Evolutionary conservation across 92 coral and sea anemone genomes (phyloP).

Genomic region (Diadumene lineata): DNA sequence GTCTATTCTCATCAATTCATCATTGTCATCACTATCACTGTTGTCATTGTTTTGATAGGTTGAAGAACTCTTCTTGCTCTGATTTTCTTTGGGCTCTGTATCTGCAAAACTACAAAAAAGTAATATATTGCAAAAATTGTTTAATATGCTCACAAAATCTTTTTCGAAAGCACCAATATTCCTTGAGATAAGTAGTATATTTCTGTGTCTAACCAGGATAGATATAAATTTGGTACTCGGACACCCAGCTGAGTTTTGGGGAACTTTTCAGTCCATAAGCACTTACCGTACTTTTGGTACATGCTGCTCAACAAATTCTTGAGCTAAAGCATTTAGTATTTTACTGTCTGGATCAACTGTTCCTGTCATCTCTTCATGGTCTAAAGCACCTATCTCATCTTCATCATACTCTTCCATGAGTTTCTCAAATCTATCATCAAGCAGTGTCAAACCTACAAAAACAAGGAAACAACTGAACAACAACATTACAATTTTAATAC

Average conservation of each 20-base stretch:
- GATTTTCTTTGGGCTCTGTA: slow-evolving; percentile 8
- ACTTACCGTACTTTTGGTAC: slow-evolving; percentile 62
- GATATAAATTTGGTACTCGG: background rate
- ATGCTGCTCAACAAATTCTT: slow-evolving; percentile 62
- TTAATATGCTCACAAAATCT: no score
- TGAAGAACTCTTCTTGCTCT: background rate
- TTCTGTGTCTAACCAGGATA: background rate
- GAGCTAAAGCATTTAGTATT: slow-evolving; percentile 67
- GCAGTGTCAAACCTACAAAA: slow-evolving; percentile 70
- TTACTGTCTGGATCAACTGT: slow-evolving; percentile 58
- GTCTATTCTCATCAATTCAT: slow-evolving; percentile 54
- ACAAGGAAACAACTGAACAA: no score
- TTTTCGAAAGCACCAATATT: no score
- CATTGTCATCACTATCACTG: slow-evolving; percentile 47
- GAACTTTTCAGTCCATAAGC: background rate
- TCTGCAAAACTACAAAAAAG: slow-evolving; percentile 26
- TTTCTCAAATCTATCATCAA: slow-evolving; percentile 95
- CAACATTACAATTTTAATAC: no score
- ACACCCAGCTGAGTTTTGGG: no score
- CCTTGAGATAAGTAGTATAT: no score
- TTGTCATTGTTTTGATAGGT: background rate
- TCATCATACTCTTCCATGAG: slow-evolving; percentile 99
- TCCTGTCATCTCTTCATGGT: slow-evolving; percentile 92
- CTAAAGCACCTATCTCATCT: slow-evolving; percentile 96
- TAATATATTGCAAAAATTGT: no score